phyloP scores from a whole-genome alignment of 2,797 vertebrate species.

The Darevskia mixta region DNA sequence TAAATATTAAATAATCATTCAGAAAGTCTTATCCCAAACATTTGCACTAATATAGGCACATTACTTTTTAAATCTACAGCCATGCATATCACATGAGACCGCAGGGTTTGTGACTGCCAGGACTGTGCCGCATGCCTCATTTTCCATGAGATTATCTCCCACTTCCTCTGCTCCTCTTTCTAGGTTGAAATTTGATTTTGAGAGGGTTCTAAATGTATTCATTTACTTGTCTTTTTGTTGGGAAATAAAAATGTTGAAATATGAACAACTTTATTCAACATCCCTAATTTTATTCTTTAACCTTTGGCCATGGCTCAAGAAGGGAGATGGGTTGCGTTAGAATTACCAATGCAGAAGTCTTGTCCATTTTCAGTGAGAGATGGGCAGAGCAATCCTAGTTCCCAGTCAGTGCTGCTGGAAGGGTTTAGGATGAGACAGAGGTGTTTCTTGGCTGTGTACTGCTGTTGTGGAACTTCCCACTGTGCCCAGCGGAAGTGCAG shows the following conservation, averaged over 20 bases:
- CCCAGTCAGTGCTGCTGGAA: too few relatives aligned
- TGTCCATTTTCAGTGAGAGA: too few relatives aligned
- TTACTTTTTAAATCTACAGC: background rate
- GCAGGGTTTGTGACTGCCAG: background rate
- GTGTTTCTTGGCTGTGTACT: too few relatives aligned
- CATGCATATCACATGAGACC: background rate
- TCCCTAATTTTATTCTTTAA: background rate
- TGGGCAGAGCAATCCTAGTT: too few relatives aligned
- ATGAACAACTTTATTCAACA: background rate
- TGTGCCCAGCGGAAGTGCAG: too few relatives aligned
- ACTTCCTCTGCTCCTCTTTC: background rate
- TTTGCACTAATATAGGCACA: background rate
- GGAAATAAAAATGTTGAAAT: background rate
- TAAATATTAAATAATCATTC: background rate
- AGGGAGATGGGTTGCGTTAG: too few relatives aligned
- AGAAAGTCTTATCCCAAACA: background rate
- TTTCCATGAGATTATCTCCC: background rate
- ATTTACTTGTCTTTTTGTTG: background rate
- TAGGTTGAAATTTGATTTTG: background rate
- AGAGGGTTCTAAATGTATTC: background rate
- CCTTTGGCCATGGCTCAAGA: too few relatives aligned
- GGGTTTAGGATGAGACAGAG: too few relatives aligned
- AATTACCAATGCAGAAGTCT: too few relatives aligned
- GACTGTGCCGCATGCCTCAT: background rate
- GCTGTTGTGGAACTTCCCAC: too few relatives aligned